phyloP scores from a whole-genome alignment of 2,888 invertebrate species.

The Sycophila texana region DNA sequence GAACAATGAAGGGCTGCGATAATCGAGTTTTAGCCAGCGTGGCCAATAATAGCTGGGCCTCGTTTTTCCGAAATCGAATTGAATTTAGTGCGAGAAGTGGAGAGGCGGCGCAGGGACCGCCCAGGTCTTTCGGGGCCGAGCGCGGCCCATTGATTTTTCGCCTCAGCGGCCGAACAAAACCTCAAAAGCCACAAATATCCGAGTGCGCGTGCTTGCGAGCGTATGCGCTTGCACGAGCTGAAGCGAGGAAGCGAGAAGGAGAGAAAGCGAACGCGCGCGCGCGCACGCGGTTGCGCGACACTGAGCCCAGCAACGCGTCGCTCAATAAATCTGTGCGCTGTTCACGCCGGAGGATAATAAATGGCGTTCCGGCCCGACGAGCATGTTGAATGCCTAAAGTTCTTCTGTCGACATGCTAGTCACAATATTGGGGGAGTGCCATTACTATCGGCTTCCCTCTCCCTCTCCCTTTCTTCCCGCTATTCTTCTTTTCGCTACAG shows the following conservation, averaged over 20 bases:
- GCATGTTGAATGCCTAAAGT: conserved; percentile 69
- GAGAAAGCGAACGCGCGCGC: conserved; percentile 3
- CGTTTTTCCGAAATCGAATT: conserved; percentile 45
- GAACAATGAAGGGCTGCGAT: too few relatives aligned
- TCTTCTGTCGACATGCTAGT: conserved; percentile 73
- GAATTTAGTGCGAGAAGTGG: conserved; percentile 21
- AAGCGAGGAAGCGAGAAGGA: too few relatives aligned
- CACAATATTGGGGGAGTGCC: conserved; percentile 75
- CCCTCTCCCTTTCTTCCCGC: not conserved
- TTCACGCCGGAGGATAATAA: conserved; percentile 66
- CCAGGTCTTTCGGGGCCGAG: conserved; percentile 32
- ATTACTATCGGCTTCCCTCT: conserved; percentile 52
- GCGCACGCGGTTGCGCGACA: conserved; percentile 68
- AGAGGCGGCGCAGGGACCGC: conserved; percentile 25
- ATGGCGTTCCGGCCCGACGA: conserved; percentile 74
- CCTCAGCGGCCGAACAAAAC: conserved; percentile 65
- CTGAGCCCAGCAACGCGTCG: conserved; percentile 70
- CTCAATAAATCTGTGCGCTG: conserved; percentile 69
- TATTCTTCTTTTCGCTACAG: conserved; percentile 44
- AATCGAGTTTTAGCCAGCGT: conserved; percentile 36
- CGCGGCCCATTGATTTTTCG: conserved; percentile 38
- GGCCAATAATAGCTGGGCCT: conserved; percentile 21
- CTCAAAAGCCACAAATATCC: conserved; percentile 70
- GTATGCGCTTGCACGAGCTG: not conserved
- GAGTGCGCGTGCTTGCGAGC: not conserved